A percentile compares a stretch with the other conserved stretches of the same genome.
These are phyloP conservation scores for Rhimphoctona megacephalus DNA, from an alignment of 2,888 invertebrate genomes.

Conservation along the genomic window DNA sequence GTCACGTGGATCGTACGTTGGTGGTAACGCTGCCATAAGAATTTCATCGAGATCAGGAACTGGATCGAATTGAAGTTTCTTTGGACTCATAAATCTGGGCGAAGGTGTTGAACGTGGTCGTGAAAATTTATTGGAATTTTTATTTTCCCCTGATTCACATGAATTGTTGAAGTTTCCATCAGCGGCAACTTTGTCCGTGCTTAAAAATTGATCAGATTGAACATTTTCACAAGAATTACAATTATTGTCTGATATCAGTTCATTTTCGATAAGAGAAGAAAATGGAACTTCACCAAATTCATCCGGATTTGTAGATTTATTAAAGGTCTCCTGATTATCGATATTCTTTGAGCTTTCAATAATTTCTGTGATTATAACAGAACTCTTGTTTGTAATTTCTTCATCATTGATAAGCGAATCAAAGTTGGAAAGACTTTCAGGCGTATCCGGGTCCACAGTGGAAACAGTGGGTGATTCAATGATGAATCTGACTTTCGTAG, in stretches of 20 bases:
- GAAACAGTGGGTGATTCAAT: conserved; percentile 77
- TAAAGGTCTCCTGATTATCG: not conserved
- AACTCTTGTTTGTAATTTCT: conserved; percentile 2
- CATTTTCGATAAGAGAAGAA: conserved; percentile 53
- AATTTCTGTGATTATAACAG: conserved; percentile 59
- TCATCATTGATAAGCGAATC: conserved; percentile 63
- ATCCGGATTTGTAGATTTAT: conserved; percentile 33
- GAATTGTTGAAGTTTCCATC: not conserved
- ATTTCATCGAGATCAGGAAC: conserved; percentile 46
- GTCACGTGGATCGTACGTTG: conserved; percentile 63
- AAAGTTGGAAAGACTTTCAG: conserved; percentile 63
- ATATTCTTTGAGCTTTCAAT: conserved; percentile 7
- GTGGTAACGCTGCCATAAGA: conserved; percentile 37
- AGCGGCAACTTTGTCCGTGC: not conserved
- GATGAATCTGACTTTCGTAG: conserved; percentile 79
- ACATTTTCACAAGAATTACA: not conserved
- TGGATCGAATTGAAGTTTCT: conserved; percentile 7
- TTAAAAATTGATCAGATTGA: not conserved
- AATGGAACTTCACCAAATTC: conserved; percentile 70
- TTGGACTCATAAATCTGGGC: conserved; percentile 47
- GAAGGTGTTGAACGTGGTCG: conserved; percentile 34
- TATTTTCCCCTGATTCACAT: conserved; percentile 14
- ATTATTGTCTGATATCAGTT: not conserved
- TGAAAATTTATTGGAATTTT: not conserved
- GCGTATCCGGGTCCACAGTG: conserved; percentile 68